Evolutionary conservation across 2,888 invertebrate genomes (phyloP).

Genomic region (Orchesella flavescens): DNA sequence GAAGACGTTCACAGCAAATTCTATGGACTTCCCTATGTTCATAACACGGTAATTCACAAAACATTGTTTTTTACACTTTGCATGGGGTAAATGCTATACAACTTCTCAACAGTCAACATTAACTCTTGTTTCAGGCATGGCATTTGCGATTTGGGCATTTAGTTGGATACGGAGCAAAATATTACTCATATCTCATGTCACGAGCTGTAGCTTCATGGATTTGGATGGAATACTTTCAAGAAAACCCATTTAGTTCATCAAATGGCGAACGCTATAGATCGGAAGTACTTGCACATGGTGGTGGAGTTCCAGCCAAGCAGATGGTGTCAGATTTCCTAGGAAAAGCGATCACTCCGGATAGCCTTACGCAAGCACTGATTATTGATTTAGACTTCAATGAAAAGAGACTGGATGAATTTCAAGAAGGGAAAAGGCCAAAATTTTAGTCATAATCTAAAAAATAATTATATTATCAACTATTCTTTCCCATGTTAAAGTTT

Average conservation of each 20-base stretch:
- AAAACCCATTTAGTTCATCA: constrained; percentile 83
- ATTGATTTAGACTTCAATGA: constrained; percentile 73
- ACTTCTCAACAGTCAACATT: background rate
- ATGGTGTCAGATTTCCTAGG: constrained; percentile 87
- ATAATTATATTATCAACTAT: background rate
- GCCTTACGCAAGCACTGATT: constrained; percentile 86
- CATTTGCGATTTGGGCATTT: constrained; percentile 96
- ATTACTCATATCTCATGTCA: constrained; percentile 97
- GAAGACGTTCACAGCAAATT: constrained; percentile 86
- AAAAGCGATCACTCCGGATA: constrained; percentile 83
- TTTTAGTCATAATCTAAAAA: constrained; percentile 18
- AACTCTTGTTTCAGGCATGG: constrained; percentile 82
- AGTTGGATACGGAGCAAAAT: constrained; percentile 98
- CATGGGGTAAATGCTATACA: constrained; percentile 47
- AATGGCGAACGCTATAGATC: constrained; percentile 86
- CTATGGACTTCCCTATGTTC: constrained; percentile 89
- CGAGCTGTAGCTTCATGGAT: constrained; percentile 93
- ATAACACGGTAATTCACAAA: constrained; percentile 82
- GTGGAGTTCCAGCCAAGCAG: constrained; percentile 86
- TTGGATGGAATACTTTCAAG: constrained; percentile 90
- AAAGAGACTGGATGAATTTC: constrained; percentile 66
- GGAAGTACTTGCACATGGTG: constrained; percentile 89
- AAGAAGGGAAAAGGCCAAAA: constrained; percentile 36
- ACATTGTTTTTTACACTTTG: background rate
- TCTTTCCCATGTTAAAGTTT: background rate